Conservation (phyloP, 2,888 invertebrate genomes). For the Nudaria mundana region DNA sequence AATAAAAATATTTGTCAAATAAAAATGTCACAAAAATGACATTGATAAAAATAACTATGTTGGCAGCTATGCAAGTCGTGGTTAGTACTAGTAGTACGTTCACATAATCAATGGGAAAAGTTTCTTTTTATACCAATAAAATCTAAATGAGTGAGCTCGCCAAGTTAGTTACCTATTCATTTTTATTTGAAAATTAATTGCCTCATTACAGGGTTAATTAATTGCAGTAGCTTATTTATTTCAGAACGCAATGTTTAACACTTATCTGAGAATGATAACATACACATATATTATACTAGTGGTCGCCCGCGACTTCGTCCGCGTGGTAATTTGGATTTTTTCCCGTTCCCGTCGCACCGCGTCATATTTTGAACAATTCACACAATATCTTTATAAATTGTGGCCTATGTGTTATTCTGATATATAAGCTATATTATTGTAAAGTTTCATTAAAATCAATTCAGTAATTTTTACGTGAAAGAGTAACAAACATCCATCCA, state of each 20-base stretch:
- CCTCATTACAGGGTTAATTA: conserved; percentile 21
- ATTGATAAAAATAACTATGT: conserved; percentile 23
- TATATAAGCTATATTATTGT: no score
- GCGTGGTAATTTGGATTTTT: no score
- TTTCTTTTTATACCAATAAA: conserved; percentile 21
- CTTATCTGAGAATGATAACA: conserved; percentile 30
- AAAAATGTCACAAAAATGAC: conserved; percentile 25
- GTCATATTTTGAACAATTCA: no score
- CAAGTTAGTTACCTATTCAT: conserved; percentile 15
- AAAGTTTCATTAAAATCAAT: no score
- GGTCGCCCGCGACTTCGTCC: no score
- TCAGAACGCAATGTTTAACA: conserved; percentile 23
- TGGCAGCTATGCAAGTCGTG: conserved; percentile 27
- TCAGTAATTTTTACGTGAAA: no score
- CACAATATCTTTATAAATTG: no score
- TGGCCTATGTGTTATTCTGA: no score
- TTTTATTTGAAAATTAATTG: conserved; percentile 19
- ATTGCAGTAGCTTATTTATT: conserved; percentile 23
- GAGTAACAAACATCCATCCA: no score
- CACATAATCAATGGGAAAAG: conserved; percentile 24
- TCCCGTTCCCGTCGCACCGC: no score
- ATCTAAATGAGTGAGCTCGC: conserved; percentile 18
- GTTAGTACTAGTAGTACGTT: conserved; percentile 16
- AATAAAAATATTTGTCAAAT: conserved; percentile 14
- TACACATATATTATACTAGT: no score